These are phyloP conservation scores for Platichthys stellatus DNA, from an alignment of 2,113 vertebrate genomes.

Conservation along the genomic window DNA sequence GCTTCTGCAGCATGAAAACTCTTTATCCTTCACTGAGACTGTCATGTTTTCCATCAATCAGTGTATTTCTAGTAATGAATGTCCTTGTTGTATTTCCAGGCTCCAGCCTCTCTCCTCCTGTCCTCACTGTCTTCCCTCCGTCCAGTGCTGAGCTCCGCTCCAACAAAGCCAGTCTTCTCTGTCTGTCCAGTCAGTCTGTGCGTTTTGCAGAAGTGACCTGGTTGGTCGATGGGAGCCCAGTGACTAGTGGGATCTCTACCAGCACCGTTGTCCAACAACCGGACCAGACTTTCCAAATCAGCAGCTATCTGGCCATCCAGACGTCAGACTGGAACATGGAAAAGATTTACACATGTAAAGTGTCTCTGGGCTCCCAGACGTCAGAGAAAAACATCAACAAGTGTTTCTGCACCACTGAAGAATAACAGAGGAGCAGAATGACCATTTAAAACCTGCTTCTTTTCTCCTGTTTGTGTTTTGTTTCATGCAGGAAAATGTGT, in stretches of 20 bases:
- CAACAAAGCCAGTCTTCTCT: slow-evolving; percentile 69
- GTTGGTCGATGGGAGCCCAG: slow-evolving; percentile 48
- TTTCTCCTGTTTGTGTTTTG: neutral
- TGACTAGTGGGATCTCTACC: slow-evolving; percentile 68
- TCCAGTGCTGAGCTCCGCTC: slow-evolving; percentile 72
- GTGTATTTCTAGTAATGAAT: neutral
- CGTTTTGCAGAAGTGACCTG: slow-evolving; percentile 70
- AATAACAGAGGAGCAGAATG: neutral
- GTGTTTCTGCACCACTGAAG: slow-evolving; percentile 35
- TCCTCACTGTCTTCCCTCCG: slow-evolving; percentile 72
- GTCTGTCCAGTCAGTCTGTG: slow-evolving; percentile 64
- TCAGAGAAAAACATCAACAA: slow-evolving; percentile 57
- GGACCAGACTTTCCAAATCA: slow-evolving; percentile 71
- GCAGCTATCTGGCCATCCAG: slow-evolving; percentile 69
- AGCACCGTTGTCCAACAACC: slow-evolving; percentile 61
- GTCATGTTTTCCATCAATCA: neutral
- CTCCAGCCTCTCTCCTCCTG: slow-evolving; percentile 59
- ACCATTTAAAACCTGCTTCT: slow-evolving; percentile 21
- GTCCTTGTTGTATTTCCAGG: slow-evolving; percentile 48
- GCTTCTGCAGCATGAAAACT: neutral
- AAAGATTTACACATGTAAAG: slow-evolving; percentile 58
- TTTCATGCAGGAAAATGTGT: slow-evolving; percentile 7
- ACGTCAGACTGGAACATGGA: slow-evolving; percentile 64
- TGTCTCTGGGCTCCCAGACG: slow-evolving; percentile 54
- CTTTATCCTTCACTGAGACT: neutral